phyloP scores from a whole-genome alignment of 2,888 invertebrate genomes.

The Amblyjoppa fuscipennis region DNA sequence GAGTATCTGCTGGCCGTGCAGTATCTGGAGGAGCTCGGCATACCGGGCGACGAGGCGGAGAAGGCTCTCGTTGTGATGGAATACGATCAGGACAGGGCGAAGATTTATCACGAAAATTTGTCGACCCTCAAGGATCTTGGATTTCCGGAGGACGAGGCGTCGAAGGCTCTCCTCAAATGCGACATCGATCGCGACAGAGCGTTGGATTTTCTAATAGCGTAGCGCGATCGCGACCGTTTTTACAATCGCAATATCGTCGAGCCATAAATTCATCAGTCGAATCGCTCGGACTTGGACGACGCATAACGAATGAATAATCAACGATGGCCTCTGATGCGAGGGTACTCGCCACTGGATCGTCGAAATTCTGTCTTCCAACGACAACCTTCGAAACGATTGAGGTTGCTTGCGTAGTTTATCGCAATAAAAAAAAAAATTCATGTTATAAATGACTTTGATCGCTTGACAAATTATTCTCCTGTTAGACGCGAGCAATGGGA shows the following conservation, averaged over 20 bases:
- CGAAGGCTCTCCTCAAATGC: conserved; percentile 91
- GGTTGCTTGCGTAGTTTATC: not conserved
- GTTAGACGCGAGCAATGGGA: not conserved
- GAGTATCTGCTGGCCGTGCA: conserved; percentile 92
- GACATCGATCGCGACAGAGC: conserved; percentile 95
- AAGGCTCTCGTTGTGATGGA: conserved; percentile 85
- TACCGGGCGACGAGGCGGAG: conserved; percentile 85
- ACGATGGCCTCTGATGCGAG: conserved; percentile 47
- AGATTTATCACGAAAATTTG: conserved; percentile 86
- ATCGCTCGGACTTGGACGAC: not conserved
- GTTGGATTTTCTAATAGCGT: conserved; percentile 93
- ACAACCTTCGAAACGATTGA: not conserved
- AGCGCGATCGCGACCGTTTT: conserved; percentile 81
- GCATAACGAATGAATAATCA: conserved; percentile 6
- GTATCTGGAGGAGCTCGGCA: conserved; percentile 85
- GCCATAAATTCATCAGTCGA: not conserved
- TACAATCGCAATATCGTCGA: not conserved
- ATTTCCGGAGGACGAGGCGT: conserved; percentile 92
- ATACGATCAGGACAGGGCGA: conserved; percentile 84
- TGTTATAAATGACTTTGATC: not conserved
- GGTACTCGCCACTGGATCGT: not conserved
- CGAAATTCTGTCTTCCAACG: not conserved
- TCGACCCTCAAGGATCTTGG: conserved; percentile 93
- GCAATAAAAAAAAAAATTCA: not conserved
- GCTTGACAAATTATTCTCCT: not conserved